These are phyloP conservation scores for Myotis brandtii DNA, from an alignment of 2,113 vertebrate species.

Conservation along the genomic window DNA sequence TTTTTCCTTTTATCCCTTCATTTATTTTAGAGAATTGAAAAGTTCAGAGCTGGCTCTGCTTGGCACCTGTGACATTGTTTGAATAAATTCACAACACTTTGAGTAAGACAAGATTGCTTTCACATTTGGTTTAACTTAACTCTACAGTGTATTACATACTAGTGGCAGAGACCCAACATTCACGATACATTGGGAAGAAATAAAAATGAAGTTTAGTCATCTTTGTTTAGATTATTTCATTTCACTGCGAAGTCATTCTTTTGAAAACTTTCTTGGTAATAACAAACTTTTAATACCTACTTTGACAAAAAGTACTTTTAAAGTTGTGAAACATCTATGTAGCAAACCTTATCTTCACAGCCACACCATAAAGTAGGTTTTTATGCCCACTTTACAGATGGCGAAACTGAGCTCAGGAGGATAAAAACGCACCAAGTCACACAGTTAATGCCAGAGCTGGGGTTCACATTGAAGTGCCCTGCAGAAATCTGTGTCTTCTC, in stretches of 20 bases:
- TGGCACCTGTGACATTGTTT: not conserved
- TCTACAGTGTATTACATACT: not conserved
- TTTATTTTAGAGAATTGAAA: not conserved
- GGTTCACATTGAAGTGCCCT: not conserved
- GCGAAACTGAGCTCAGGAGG: not conserved
- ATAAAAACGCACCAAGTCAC: not conserved
- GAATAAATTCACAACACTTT: not conserved
- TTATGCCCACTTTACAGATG: not conserved
- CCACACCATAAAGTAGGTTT: not conserved
- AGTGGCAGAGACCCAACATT: not conserved
- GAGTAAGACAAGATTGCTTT: not conserved
- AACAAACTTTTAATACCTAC: not conserved
- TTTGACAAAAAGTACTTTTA: constrained; percentile 10
- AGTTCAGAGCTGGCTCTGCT: not conserved
- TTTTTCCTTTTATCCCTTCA: not conserved
- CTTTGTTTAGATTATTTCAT: constrained; percentile 11
- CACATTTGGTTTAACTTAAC: constrained; percentile 31
- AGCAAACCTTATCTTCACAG: not conserved
- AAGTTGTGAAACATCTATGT: not conserved
- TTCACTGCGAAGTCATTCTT: not conserved
- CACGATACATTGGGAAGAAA: not conserved
- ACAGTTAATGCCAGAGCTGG: not conserved
- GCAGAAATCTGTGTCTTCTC: not conserved
- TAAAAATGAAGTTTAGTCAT: not conserved
- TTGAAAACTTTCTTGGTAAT: constrained; percentile 7